Base-by-base conservation (phyloP, 2,888 invertebrate genomes). In the Pollenia angustigena region DNA sequence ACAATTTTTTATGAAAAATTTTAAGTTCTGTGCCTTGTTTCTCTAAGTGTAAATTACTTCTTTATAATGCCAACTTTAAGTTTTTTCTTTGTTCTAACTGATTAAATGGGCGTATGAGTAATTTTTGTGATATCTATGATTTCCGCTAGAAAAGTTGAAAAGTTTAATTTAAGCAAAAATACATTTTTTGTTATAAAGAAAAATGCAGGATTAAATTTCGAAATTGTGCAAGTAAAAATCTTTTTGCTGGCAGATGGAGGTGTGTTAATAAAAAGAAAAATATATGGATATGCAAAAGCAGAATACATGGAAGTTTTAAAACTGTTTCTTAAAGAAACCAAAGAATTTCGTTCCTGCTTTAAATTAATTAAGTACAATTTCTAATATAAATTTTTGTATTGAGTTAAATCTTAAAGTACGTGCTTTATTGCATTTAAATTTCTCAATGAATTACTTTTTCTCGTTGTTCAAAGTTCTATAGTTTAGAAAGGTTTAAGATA, bases 81-180 rank as follows among this genome's bases (percentile, higher is more conserved):
- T 52, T 44, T n/a, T 76, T 64, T 40, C 12, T 52, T 8, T 14
- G 48, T 18, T 68, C 44, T 56, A 76, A 71, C 64, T 81, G 84
- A 78, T 74, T 81, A 62, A 78, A 84, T 87, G 87, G 87, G 87
- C 87, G 87, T 87, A 84, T 87, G 84, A 87, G 81, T 87, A 87
- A 87, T 87, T 84, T 81, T 74, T 78, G 87, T 84, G 84, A 87
- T 87, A 78, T 84, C 87, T 87, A 78, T 84, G 87, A 87, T 87
- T 84, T 87, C 87, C 87, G 87, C 81, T 81, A 84, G 72, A 76
- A 84, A 72, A 79, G 72, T 72, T 81, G 52, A 60, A 76, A 80
- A 81, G 60, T 87, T 84, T 74, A 84, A 81, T 76, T 87, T 85
- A 72, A 74, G 60, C 74, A 62, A 68, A 54, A 56, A 42, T 18